Percentiles rank a stretch among this genome's conserved stretches.
phyloP scores from a whole-genome alignment of 2,888 invertebrate genomes.

The Melipona beecheii region DNA sequence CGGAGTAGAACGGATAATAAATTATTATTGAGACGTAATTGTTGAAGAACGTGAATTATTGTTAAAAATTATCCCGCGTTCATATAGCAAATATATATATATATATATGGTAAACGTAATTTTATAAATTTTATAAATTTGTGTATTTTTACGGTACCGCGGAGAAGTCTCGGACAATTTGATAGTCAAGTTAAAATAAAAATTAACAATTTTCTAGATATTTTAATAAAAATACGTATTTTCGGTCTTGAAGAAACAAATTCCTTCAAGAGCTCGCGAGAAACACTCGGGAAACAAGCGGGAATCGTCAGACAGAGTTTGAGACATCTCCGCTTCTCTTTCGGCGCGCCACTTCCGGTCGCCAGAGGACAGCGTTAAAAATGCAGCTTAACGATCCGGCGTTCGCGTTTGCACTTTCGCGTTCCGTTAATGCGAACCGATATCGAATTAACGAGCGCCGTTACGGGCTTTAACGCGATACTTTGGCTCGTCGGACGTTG shows the following conservation, averaged over 20 bases:
- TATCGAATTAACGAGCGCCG: constrained; percentile 50
- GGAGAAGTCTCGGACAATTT: too few relatives aligned
- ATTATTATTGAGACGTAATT: not conserved
- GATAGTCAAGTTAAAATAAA: too few relatives aligned
- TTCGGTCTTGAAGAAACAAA: too few relatives aligned
- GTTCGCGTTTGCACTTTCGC: constrained; percentile 30
- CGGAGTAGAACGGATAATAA: not conserved
- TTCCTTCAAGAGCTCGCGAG: constrained; percentile 15
- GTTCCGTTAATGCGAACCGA: constrained; percentile 53
- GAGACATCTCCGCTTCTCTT: constrained; percentile 10
- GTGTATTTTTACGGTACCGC: too few relatives aligned
- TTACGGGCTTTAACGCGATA: constrained; percentile 50
- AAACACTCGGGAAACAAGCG: constrained; percentile 28
- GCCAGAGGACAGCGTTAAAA: constrained; percentile 56
- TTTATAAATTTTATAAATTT: too few relatives aligned
- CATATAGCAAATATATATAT: too few relatives aligned
- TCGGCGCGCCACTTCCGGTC: constrained; percentile 47
- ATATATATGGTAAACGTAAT: too few relatives aligned
- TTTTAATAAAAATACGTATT: too few relatives aligned
- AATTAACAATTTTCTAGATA: too few relatives aligned
- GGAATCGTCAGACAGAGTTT: constrained; percentile 43
- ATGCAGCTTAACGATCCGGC: constrained; percentile 58
- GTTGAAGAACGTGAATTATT: too few relatives aligned
- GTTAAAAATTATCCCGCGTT: too few relatives aligned
- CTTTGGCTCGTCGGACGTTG: constrained; percentile 17